phyloP scores from a whole-genome alignment of 2,888 invertebrate species.

The Prenolepis imparis region DNA sequence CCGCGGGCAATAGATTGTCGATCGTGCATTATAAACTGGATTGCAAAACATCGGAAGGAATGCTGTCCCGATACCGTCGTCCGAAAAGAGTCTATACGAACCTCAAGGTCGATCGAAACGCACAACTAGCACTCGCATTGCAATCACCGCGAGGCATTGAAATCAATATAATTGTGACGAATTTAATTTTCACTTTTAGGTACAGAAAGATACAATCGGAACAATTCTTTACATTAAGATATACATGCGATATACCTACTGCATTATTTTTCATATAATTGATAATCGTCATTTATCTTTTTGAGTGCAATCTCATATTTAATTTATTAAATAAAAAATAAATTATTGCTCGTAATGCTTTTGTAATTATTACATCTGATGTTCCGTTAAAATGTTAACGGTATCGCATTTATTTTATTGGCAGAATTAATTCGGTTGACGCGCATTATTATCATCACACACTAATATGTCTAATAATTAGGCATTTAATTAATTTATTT shows the following conservation, averaged over 20 bases:
- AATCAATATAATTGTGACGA: neutral
- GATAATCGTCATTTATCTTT: neutral
- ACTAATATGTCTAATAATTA: neutral
- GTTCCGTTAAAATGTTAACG: neutral
- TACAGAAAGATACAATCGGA: neutral
- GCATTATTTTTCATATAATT: neutral
- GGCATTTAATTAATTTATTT: neutral
- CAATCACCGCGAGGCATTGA: constrained; percentile 38
- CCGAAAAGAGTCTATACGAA: constrained; percentile 38
- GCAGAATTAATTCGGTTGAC: constrained; percentile 20
- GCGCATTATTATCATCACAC: neutral
- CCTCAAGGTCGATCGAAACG: constrained; percentile 47
- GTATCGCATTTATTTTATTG: neutral
- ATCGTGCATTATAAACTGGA: constrained; percentile 26
- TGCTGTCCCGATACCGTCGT: constrained; percentile 41
- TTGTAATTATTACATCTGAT: neutral
- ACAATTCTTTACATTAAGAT: neutral
- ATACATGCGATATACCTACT: neutral
- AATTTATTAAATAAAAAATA: constrained; percentile 3
- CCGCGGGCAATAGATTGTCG: neutral
- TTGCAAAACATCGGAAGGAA: constrained; percentile 46
- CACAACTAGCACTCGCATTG: constrained; percentile 11
- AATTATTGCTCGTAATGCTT: neutral
- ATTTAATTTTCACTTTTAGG: neutral
- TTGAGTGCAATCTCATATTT: neutral